Base-by-base conservation (phyloP, 2,888 invertebrate species). In the Tenthredo notha region DNA sequence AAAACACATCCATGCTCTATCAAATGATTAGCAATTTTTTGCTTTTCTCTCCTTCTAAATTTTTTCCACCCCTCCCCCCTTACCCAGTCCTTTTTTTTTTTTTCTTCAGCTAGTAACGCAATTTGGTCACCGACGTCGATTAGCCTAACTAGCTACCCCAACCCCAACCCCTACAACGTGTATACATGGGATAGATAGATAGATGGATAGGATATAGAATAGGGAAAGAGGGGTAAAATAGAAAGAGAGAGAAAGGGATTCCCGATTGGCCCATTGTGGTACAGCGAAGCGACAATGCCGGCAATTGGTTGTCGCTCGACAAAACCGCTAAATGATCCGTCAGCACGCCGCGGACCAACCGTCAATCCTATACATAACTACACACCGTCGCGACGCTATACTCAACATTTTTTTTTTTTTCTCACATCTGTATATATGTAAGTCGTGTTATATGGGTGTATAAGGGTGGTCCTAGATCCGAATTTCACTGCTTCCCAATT, bases 261-360 rank as follows among this genome's bases (percentile, higher is more conserved):
- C 93, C 93, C 93, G 93, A 93, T 93, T 94, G 93, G 93, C 92
- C 93, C 93, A 94, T 94, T 94, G 94, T 93, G 92, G 93, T 90
- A 91, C 91, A 92, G 90, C 92, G 90, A 91, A 92, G 92, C 93
- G 92, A 94, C 93, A 93, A 93, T 94, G 93, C 93, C 92, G 91
- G 92, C 93, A 93, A 93, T 94, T 93, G 93, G 92, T 93, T 92
- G 92, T 92, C 93, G 93, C 93, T 93, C 93, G 93, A 93, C 93
- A 93, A 93, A 93, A 94, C 93, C 93, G 92, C 93, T 93, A 94
- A 94, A 93, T 92, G 93, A 93, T 93, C 93, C 92, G 92, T 91
- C 92, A 90, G 90, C 92, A 91, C 83, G 85, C 84, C 61, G 54
- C 78, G 21, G 75, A 78, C 75, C 67, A 85, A 82, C 85, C 85